Evolutionary conservation across 2,113 vertebrate species (phyloP).

Genomic region (Saccopteryx bilineata): DNA sequence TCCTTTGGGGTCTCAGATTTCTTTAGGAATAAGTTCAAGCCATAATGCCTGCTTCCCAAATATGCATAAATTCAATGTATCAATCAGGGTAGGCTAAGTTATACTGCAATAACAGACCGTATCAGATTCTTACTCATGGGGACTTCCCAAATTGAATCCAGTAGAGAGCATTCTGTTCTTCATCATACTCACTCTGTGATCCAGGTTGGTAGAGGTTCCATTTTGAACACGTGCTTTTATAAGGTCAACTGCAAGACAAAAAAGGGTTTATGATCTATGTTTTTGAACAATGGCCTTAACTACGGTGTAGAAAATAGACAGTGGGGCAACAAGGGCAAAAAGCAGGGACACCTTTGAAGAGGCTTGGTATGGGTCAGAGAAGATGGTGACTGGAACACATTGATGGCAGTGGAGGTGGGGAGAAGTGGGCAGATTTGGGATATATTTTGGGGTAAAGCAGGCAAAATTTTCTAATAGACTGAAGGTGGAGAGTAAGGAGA

Average conservation of each 20-base stretch:
- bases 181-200: not conserved
- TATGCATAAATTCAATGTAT: not conserved
- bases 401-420: not conserved
- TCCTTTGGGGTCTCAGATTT: not conserved
- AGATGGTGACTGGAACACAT: constrained; percentile 16
- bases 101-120: not conserved
- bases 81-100: constrained; percentile 21
- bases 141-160: not conserved
- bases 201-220: constrained; percentile 33
- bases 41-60: constrained; percentile 2
- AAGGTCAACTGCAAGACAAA: constrained; percentile 6
- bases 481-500: not conserved
- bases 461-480: constrained; percentile 55
- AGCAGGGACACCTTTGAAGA: not conserved
- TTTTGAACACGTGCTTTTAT: constrained; percentile 55
- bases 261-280: not conserved
- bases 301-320: constrained; percentile 29
- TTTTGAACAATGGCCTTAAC: not conserved
- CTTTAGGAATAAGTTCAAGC: constrained; percentile 3
- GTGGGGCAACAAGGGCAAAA: not conserved
- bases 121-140: constrained; percentile 21
- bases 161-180: not conserved
- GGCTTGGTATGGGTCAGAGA: not conserved
- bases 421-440: not conserved
- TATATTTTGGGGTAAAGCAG: constrained; percentile 46